A percentile compares a stretch with the other conserved stretches of the same genome.
These are phyloP conservation scores for Vulpes vulpes DNA, from an alignment of 2,113 vertebrate species.

Conservation along the genomic window DNA sequence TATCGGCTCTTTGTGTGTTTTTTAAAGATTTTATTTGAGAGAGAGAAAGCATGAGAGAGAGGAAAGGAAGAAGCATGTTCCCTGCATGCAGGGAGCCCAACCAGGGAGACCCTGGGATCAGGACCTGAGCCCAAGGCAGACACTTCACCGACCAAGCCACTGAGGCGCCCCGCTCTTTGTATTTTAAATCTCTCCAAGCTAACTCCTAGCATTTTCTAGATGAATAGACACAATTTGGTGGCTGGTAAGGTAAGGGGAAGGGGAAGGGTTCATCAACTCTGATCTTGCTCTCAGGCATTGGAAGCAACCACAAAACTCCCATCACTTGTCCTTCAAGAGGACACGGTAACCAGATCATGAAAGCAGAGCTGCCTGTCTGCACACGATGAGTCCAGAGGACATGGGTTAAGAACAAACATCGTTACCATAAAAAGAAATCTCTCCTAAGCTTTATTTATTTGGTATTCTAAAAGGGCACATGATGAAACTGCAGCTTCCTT, in stretches of 20 bases:
- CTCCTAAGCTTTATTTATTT: background rate
- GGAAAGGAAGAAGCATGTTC: background rate
- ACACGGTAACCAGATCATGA: too few species aligned
- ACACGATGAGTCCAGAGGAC: rapidly evolving
- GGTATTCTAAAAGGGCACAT: background rate
- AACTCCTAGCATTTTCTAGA: background rate
- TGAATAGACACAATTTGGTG: rapidly evolving
- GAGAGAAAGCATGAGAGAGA: background rate
- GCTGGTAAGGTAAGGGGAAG: background rate
- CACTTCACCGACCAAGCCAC: background rate
- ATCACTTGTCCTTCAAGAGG: background rate
- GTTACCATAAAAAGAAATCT: background rate
- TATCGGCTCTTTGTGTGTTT: background rate
- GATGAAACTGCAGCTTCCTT: background rate
- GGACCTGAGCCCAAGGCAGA: background rate
- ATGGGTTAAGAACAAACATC: background rate
- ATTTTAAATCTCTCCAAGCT: background rate
- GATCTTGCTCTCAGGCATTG: background rate
- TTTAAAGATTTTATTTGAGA: background rate
- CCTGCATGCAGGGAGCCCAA: background rate
- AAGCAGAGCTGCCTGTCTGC: rapidly evolving
- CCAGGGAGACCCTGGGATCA: background rate
- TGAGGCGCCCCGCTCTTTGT: background rate
- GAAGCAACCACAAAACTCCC: background rate
- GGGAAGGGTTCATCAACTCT: background rate